Base-by-base conservation (phyloP, 2,797 vertebrate genomes). In the Pseudomugil tenellus region DNA sequence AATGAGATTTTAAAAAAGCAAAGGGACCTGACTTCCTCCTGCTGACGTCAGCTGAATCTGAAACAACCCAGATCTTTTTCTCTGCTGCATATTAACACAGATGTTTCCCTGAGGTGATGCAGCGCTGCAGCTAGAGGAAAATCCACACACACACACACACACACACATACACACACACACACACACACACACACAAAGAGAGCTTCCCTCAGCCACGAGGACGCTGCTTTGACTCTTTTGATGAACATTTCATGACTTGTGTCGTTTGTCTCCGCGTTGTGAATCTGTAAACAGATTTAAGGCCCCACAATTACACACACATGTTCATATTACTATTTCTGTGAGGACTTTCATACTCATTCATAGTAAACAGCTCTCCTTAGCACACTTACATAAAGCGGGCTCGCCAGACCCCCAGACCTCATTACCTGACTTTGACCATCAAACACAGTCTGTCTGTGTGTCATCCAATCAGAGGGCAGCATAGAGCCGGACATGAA, bases 1-100 rank as follows among this genome's bases (percentile, higher is more conserved):
- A 53, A 21, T 43, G 32, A 26, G 12, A 21, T 3, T 39, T 26
- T 28, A 23, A 37, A 19, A 19, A 26, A 25, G 26, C 14, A 26
- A 43, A 60, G 59, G 53, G 72, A 49, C 58, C 65, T 75, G 28
- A 5, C 67, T 39, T 69, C 53, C 65, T 63, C 54, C 67, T 64
- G 78, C 76, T 74, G 80, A 81, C 62, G 77, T 83, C 80, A 86
- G 80, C 75, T 48, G 63, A 69, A 74, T 72, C 46, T 67, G 72
- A 76, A 74, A 66, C 66, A 68, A 10, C 64, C 54, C 65, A 9
- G 25, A 49, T 48, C 59, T 70, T 39, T 39, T 3, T 51, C 59
- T 51, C 53, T 75, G 48, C 70, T 72, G 75, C 67, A 70, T 77
- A 72, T 72, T 76, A 67, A 70, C 72, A 72, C 81, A 79, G 65